phyloP scores from a whole-genome alignment of 2,888 invertebrate genomes.

The Trachelus iudaicus region DNA sequence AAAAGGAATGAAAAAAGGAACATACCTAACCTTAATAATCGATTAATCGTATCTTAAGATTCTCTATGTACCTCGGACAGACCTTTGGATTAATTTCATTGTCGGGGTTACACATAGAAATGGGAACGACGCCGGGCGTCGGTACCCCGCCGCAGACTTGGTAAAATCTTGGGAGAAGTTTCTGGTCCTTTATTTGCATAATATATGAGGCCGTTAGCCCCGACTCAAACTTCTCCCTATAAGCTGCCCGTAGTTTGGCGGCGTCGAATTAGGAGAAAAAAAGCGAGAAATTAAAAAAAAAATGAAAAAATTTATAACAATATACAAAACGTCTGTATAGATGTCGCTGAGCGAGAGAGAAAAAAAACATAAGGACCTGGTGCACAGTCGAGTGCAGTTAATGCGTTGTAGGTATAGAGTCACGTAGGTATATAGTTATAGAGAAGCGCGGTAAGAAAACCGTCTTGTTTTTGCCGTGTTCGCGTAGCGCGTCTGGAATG shows the following conservation, averaged over 20 bases:
- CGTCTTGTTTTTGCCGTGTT: not conserved
- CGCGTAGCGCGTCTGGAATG: not conserved
- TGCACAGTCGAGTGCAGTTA: not conserved
- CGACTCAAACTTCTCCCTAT: not conserved
- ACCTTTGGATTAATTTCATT: not conserved
- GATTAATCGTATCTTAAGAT: not conserved
- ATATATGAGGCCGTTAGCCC: conserved; percentile 2
- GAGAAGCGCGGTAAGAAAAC: not conserved
- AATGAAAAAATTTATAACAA: not conserved
- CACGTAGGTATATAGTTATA: not conserved
- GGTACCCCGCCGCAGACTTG: not conserved
- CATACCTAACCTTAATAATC: not conserved
- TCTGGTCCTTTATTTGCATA: conserved; percentile 1
- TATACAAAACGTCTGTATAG: not conserved
- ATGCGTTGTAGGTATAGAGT: not conserved
- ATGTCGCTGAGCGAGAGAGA: not conserved
- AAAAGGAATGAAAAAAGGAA: not conserved
- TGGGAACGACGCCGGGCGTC: not conserved
- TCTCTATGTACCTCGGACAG: not conserved
- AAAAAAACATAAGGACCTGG: not conserved
- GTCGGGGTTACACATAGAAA: not conserved
- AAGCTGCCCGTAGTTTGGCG: not conserved
- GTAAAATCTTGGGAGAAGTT: not conserved
- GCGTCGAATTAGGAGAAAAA: not conserved
- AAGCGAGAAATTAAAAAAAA: not conserved